Evolutionary conservation across 2,113 vertebrate genomes (phyloP), one percentile per base, ranked within the genome.

Genomic region (Zapornia atra): DNA sequence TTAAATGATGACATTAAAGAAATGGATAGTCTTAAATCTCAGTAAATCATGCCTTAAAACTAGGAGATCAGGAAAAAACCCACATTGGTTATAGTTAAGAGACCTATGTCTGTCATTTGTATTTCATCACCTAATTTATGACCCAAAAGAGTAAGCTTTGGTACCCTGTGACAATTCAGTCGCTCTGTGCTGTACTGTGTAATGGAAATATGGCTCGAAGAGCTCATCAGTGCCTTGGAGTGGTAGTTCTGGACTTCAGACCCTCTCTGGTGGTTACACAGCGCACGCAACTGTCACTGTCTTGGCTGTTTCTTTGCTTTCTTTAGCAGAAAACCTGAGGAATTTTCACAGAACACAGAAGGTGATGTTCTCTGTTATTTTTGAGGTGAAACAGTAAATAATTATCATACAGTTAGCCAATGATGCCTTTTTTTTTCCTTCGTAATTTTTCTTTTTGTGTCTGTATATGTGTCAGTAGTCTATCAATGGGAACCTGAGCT

Each of bases 1-100:
- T 90, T 84, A 88, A 92, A 75, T 73, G 9, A 93, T 79, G 46
- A 20, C 75, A 91, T 91, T 81, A 82, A 94, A 94, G 59, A 95
- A 91, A 92, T 93, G 64, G 90, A 59, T 66, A 76, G 59, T 33
- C 50, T 88, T 84, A 77, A 94, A 54, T 90, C 68, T 88, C 0
- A 0, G 68, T 85, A 93, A 92, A 71, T 94, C 68, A 53, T 83
- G 38, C 77, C 60, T 92, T 87, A 56, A 92, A 96, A 94, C 70
- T 57, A 46, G 28, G 61, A 92, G 63, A 91, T 92, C 54, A 77
- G 69, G 82, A n/a, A 77, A 54, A 60, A 77, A 71, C 7, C 61
- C 57, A 57, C 24, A 24, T 31, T 53, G 56, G 16, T 63, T 89
- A 12, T 48, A 21, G 63, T 77, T 94, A 54, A 84, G 84, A 36